Conservation (phyloP, 2,113 vertebrate genomes). For the Phylloscopus whistleri region DNA sequence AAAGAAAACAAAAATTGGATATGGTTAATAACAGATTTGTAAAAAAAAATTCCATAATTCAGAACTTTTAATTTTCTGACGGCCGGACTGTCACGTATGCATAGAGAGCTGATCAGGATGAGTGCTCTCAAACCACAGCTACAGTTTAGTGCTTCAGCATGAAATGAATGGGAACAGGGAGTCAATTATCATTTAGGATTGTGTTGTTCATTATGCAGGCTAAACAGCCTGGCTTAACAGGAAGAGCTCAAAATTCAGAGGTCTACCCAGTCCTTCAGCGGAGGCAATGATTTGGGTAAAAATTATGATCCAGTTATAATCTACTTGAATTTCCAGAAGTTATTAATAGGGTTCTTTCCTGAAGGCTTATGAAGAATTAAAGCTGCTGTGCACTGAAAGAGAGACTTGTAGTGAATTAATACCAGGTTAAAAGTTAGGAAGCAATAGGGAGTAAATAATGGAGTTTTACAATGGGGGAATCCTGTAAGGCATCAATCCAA, state of each 20-base stretch:
- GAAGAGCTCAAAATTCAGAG: background rate
- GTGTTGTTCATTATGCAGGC: background rate
- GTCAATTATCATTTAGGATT: background rate
- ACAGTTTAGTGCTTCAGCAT: background rate
- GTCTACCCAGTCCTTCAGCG: background rate
- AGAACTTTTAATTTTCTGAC: background rate
- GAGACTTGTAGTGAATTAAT: background rate
- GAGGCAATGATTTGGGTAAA: background rate
- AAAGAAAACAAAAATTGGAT: background rate
- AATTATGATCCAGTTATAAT: background rate
- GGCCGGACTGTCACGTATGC: rapidly evolving
- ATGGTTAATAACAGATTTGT: background rate
- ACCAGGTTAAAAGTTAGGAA: slow-evolving; percentile 4
- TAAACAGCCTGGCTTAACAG: background rate
- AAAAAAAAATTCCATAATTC: background rate
- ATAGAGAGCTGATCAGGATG: background rate
- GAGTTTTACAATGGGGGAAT: background rate
- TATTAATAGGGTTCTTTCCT: background rate
- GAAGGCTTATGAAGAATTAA: background rate
- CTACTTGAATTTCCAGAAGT: background rate
- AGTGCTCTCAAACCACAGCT: background rate
- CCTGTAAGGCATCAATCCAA: background rate
- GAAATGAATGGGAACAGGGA: background rate
- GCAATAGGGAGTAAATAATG: background rate
- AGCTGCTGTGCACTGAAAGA: background rate